These are phyloP conservation scores for Sciaenops ocellatus DNA, from an alignment of 2,797 vertebrate species.

Conservation along the genomic window DNA sequence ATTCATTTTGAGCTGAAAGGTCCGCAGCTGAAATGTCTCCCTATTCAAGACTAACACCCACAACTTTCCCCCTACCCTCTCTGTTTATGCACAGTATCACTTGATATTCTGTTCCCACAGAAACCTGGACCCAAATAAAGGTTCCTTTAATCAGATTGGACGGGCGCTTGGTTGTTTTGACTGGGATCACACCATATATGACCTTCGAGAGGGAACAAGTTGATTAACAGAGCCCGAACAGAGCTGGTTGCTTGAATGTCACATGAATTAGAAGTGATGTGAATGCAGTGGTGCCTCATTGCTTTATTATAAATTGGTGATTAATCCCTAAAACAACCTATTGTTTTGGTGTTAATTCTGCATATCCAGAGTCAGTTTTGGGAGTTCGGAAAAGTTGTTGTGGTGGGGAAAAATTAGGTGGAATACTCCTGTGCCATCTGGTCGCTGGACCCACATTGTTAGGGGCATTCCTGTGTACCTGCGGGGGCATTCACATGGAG, in stretches of 20 bases:
- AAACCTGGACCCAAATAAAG: slow-evolving; percentile 65
- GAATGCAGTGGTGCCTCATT: background rate
- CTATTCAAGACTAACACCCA: slow-evolving; percentile 40
- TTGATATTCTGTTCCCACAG: slow-evolving; percentile 63
- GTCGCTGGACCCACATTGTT: slow-evolving; percentile 69
- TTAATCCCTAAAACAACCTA: background rate
- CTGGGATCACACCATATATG: slow-evolving; percentile 43
- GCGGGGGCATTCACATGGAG: slow-evolving; percentile 71
- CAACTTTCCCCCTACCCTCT: slow-evolving; percentile 41
- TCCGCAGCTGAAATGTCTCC: slow-evolving; percentile 22
- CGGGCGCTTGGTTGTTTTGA: slow-evolving; percentile 60
- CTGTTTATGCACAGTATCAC: slow-evolving; percentile 63
- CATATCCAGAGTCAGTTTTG: background rate
- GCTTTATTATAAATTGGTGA: background rate
- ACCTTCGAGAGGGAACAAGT: slow-evolving; percentile 44
- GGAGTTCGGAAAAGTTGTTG: slow-evolving; percentile 11
- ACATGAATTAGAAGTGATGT: slow-evolving; percentile 1
- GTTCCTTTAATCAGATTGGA: slow-evolving; percentile 60
- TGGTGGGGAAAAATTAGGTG: slow-evolving; percentile 30
- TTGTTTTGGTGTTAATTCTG: background rate
- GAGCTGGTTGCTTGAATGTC: slow-evolving; percentile 12
- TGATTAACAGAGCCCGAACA: slow-evolving; percentile 30
- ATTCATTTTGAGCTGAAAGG: slow-evolving; percentile 33
- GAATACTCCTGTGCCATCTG: slow-evolving; percentile 63
- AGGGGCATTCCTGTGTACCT: slow-evolving; percentile 81